Evolutionary conservation across 2,888 invertebrate species (phyloP).

Genomic region (Strigamia crassipes): DNA sequence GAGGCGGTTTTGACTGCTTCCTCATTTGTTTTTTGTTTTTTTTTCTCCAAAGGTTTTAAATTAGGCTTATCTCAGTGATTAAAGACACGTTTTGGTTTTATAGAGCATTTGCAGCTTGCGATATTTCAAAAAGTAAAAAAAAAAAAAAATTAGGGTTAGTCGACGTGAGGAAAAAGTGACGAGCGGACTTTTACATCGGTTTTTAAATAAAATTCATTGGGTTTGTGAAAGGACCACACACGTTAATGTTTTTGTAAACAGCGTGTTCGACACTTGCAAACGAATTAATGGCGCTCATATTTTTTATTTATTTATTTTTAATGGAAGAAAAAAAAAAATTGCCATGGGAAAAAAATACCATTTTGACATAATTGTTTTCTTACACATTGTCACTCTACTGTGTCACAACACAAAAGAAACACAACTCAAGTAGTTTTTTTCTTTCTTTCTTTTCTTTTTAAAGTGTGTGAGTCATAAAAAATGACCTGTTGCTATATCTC

Average conservation of each 20-base stretch:
- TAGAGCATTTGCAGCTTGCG: conserved; percentile 17
- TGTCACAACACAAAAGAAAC: conserved; percentile 16
- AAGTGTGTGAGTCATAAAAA: conserved; percentile 18
- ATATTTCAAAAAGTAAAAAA: background rate
- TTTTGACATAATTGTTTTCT: background rate
- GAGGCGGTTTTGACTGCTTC: conserved; percentile 31
- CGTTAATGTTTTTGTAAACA: conserved; percentile 13
- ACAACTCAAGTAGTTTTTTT: background rate
- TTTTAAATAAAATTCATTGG: conserved; percentile 13
- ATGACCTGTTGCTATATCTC: conserved; percentile 22
- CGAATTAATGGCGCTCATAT: background rate
- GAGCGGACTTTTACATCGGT: conserved; percentile 24
- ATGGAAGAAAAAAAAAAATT: background rate
- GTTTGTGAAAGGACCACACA: background rate
- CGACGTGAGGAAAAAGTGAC: background rate
- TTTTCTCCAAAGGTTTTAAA: conserved; percentile 2
- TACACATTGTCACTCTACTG: background rate
- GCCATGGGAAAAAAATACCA: background rate
- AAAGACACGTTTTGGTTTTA: conserved; percentile 40
- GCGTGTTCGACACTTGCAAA: conserved; percentile 2
- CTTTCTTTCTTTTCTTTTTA: background rate
- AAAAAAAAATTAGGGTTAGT: background rate
- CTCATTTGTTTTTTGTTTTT: conserved; percentile 18
- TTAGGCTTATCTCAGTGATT: conserved; percentile 33
- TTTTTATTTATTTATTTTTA: background rate